Evolutionary conservation across 1,140 invertebrate species (phyloP), one percentile per base, ranked within the genome.

Genomic region (Hyles vespertilio): DNA sequence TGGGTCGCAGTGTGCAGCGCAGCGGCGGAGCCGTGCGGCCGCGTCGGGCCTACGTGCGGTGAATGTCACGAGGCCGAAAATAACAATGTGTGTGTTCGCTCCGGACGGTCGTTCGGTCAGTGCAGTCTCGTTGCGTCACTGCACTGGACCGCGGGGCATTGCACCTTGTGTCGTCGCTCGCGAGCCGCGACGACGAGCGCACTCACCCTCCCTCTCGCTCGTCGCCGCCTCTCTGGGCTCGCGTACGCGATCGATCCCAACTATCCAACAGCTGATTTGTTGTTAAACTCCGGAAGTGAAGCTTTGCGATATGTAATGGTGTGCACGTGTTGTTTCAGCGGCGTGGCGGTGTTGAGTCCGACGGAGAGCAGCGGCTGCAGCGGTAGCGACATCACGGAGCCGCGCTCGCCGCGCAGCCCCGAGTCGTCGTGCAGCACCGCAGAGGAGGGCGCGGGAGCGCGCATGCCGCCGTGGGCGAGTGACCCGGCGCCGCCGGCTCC

Each of bases 361-460:
- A 78, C 86, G 62, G 89, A 89, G 56, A 89, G 84, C 64, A 66
- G 85, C 58, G 84, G 84, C 43, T 77, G 82, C 79, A 86, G 87
- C 81, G 67, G 85, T 73, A 87, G 87, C 74, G 89, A 90, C 63
- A 87, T 88, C 74, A 89, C 95, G 59, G 95, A 96, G 82, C 95
- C 95, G 36, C 94, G 94, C 36, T 96, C 94, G 45, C 95, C 95
- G 62, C 94, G 92, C 81, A 95, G 94, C 79, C 93, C 92, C 34
- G 87, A 90, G 63, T 91, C 89, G 44, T 55, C 71, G 73, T 69
- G 81, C 70, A 72, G 90, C 85, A 72, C 90, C 87, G 84, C 84
- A 77, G 70, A 91, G 77, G 74, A 91, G 56, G 72, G 91, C 87
- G 89, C 89, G 83, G 65, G 81, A 74, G 67, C 90, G 90, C 83